Conservation (phyloP, 2,797 vertebrate species). For the Sebastes hubbsi region DNA sequence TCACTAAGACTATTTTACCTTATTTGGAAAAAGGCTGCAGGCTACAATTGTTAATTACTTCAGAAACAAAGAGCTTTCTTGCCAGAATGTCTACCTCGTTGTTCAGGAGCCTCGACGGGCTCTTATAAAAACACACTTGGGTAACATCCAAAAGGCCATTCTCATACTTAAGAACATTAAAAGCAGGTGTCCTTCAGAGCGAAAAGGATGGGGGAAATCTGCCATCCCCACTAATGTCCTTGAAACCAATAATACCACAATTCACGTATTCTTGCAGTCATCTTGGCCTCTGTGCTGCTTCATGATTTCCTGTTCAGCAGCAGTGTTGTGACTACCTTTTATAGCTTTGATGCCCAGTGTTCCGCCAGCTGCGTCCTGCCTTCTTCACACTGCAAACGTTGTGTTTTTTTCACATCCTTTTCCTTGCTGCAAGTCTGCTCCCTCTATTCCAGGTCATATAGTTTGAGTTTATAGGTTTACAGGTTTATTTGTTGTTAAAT, state of each 20-base stretch:
- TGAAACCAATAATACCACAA: not conserved
- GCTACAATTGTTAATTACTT: slow-evolving; percentile 14
- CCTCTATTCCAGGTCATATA: not conserved
- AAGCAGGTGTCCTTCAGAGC: slow-evolving; percentile 13
- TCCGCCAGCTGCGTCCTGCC: slow-evolving; percentile 29
- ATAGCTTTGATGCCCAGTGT: not conserved
- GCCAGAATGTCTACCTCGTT: not conserved
- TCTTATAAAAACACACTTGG: not conserved
- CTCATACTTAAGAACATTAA: slow-evolving; percentile 1
- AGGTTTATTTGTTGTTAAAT: slow-evolving; percentile 13
- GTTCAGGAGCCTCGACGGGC: not conserved
- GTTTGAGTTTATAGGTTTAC: not conserved
- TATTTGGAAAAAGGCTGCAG: not conserved
- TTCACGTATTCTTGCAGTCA: not conserved
- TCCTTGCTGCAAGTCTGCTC: not conserved
- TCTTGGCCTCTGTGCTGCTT: not conserved
- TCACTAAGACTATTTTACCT: not conserved
- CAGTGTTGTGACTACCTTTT: not conserved
- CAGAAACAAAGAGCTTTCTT: slow-evolving; percentile 1
- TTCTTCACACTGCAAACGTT: not conserved
- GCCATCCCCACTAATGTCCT: not conserved
- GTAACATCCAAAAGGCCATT: slow-evolving; percentile 2
- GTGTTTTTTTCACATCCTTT: not conserved
- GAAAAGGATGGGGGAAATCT: slow-evolving; percentile 21
- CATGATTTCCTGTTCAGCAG: slow-evolving; percentile 25